Percentiles rank a stretch among this genome's conserved stretches.
phyloP scores from a whole-genome alignment of 2,797 vertebrate species.

The Orientallactaga sibirica region DNA sequence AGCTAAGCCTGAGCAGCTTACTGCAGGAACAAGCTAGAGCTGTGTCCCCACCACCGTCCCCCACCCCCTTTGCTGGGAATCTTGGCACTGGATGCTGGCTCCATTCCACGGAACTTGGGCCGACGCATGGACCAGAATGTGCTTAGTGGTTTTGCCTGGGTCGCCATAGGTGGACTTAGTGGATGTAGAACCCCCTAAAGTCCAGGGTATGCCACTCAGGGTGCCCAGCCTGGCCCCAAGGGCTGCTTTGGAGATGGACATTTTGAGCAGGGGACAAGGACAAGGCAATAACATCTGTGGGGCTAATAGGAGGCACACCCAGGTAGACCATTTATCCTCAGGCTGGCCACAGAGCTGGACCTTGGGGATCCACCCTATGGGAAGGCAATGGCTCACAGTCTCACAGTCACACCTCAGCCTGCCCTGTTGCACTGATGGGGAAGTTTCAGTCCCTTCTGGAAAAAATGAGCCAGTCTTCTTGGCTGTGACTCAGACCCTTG shows the following conservation, averaged over 20 bases:
- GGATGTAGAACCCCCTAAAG: not conserved
- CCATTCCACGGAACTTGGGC: conserved; percentile 68
- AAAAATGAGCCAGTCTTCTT: conserved; percentile 77
- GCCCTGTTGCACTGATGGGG: conserved; percentile 14
- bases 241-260: not conserved
- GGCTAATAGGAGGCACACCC: not conserved
- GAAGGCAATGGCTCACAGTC: not conserved
- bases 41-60: conserved; percentile 59
- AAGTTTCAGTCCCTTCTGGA: conserved; percentile 78
- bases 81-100: conserved; percentile 79
- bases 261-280: not conserved
- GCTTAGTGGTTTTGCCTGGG: conserved; percentile 51
- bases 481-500: conserved; percentile 53
- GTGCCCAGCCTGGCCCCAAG: too few species aligned
- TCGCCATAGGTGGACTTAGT: rapidly evolving
- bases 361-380: not conserved
- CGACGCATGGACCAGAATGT: conserved; percentile 52
- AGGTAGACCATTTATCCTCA: not conserved
- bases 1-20: conserved; percentile 13
- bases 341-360: not conserved
- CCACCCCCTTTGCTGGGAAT: conserved; percentile 67
- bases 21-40: conserved; percentile 67
- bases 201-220: not conserved
- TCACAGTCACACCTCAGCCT: not conserved
- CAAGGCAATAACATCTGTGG: not conserved